These are phyloP conservation scores for Automeris io DNA, from an alignment of 2,888 invertebrate genomes.

Conservation along the genomic window DNA sequence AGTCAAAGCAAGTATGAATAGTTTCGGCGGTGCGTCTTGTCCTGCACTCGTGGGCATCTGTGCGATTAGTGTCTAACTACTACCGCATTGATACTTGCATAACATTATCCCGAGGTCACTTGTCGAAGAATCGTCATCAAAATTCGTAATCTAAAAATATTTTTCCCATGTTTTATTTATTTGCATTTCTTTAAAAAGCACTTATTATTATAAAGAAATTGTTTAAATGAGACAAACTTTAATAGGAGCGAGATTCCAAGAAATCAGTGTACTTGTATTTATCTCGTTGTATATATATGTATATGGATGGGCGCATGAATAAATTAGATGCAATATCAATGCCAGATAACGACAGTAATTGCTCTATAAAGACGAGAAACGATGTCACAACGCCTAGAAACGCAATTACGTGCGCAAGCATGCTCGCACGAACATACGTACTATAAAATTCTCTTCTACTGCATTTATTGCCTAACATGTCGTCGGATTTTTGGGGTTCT, in stretches of 20 bases:
- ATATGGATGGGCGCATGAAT: slow-evolving; percentile 55
- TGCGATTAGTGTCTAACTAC: too few species aligned
- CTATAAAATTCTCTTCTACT: slow-evolving; percentile 50
- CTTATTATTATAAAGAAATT: slow-evolving; percentile 39
- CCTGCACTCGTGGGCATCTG: too few species aligned
- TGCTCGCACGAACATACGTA: slow-evolving; percentile 55
- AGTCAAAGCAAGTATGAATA: too few species aligned
- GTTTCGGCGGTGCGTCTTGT: too few species aligned
- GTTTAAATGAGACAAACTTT: slow-evolving; percentile 30
- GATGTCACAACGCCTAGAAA: slow-evolving; percentile 67
- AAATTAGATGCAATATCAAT: slow-evolving; percentile 74
- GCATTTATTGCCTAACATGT: slow-evolving; percentile 51
- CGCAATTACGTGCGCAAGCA: slow-evolving; percentile 62
- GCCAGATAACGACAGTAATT: slow-evolving; percentile 73
- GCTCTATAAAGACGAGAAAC: slow-evolving; percentile 71
- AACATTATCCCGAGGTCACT: too few species aligned
- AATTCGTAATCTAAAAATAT: too few species aligned
- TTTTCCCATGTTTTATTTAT: too few species aligned
- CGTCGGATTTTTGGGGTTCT: slow-evolving; percentile 43
- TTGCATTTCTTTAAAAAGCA: too few species aligned
- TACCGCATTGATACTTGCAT: too few species aligned
- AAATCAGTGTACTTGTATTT: slow-evolving; percentile 36
- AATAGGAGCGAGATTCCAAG: slow-evolving; percentile 29
- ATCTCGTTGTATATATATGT: slow-evolving; percentile 52
- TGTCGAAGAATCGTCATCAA: too few species aligned